These are phyloP conservation scores for Drosophila kohkoa DNA, from an alignment of 1,140 invertebrate species.

Conservation along the genomic window DNA sequence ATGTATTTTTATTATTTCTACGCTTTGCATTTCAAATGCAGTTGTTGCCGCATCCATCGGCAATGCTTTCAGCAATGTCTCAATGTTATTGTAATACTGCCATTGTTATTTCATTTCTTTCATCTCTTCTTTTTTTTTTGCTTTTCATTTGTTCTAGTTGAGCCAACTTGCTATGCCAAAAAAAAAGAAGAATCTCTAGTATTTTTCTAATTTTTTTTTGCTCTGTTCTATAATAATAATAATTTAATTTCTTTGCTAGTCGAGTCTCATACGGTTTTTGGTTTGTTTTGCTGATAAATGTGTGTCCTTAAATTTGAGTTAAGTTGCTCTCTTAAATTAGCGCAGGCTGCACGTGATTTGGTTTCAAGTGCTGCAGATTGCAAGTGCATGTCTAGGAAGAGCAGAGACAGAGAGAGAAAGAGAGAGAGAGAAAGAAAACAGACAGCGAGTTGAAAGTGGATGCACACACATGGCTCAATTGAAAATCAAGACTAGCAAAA, in stretches of 20 bases:
- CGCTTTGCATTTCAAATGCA: slow-evolving; percentile 81
- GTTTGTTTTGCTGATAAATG: slow-evolving; percentile 19
- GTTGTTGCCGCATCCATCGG: slow-evolving; percentile 34
- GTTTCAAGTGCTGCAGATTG: slow-evolving; percentile 16
- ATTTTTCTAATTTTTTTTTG: slow-evolving; percentile 1
- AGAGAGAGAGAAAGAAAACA: too few relatives aligned
- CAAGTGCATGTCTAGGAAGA: background rate
- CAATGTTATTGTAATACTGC: slow-evolving; percentile 69
- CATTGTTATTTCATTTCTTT: slow-evolving; percentile 54
- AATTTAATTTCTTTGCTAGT: slow-evolving; percentile 45
- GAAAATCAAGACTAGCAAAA: slow-evolving; percentile 80
- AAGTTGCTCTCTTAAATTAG: slow-evolving; percentile 60
- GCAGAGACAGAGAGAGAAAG: too few relatives aligned
- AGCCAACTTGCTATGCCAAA: too few relatives aligned
- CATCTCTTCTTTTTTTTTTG: slow-evolving; percentile 10
- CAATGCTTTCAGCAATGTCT: slow-evolving; percentile 51
- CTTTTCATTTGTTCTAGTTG: background rate
- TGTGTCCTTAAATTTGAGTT: slow-evolving; percentile 36
- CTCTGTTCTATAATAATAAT: slow-evolving; percentile 50
- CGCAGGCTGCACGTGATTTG: slow-evolving; percentile 46
- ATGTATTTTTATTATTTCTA: slow-evolving; percentile 82
- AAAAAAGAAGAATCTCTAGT: background rate
- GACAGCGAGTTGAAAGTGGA: slow-evolving; percentile 8
- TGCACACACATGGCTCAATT: slow-evolving; percentile 56
- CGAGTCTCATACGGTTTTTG: slow-evolving; percentile 45